Base-by-base conservation (phyloP, 2,797 vertebrate genomes). In the Denticeps clupeoides region DNA sequence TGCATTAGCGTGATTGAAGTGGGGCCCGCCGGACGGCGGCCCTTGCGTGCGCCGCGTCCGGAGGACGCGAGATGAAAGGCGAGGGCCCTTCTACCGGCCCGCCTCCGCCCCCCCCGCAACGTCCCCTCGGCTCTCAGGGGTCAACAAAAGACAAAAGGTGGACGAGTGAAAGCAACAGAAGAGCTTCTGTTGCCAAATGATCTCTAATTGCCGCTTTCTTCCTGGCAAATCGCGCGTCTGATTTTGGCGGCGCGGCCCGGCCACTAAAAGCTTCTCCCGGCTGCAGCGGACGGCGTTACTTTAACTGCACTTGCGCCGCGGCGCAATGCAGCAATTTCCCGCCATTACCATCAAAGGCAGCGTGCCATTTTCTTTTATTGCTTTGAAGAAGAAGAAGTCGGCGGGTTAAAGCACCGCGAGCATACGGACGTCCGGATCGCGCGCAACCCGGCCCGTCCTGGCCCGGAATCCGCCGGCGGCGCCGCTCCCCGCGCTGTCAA, bases 1-100 rank as follows among this genome's bases (percentile, higher is more conserved):
- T 86, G 86, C 90, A 99, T 97, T 94, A 93, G 83, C 82, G 89
- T 96, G 92, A 97, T 99, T 92, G 96, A 93, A 93, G 93, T 88
- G 82, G 74, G 65, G 8, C 32, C 31, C 70, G 68, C 72, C 68
- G 67, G 45, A 63, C 73, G 83, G 78, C 68, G 78, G 85, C 84
- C 72, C 74, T 60, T 66, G 74, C 75, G 77, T 77, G 78, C 83
- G 78, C 76, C 83, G 84, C 87, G 83, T 89, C 80, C 82, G 74
- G 78, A 73, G 77, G 69, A 79, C 77, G 81, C 82, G 65, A 96
- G 91, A 97, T 97, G 91, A 98, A 97, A 97, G 91, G 87, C 73
- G 63, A 60, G 47, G 71, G 65, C 72, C 68, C 68, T n/a, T n/a
- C n/a, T n/a, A n/a, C n/a, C 32, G 18, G 13, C 18, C 32, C 35